Percentiles rank a stretch among this genome's conserved stretches.
phyloP scores from a whole-genome alignment of 2,113 vertebrate genomes.

The Sturnus vulgaris region DNA sequence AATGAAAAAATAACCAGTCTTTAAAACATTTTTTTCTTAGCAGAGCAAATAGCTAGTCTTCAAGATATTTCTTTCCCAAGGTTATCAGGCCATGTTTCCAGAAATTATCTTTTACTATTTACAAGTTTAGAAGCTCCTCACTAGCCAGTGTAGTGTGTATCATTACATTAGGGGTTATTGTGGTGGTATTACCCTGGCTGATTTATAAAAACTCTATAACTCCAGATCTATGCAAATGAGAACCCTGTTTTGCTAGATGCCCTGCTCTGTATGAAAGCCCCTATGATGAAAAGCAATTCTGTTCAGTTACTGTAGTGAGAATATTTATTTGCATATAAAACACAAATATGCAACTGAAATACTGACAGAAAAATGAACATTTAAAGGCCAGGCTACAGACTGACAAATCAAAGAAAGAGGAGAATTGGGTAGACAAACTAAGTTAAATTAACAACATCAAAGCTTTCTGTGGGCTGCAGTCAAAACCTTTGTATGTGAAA shows the following conservation, averaged over 20 bases:
- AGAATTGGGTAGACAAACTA: neutral
- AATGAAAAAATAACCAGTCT: neutral
- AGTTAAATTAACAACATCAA: neutral
- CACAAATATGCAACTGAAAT: neutral
- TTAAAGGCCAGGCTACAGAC: neutral
- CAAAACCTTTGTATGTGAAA: neutral
- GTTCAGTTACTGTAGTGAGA: neutral
- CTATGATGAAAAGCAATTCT: neutral
- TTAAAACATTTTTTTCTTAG: neutral
- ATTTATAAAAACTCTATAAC: neutral
- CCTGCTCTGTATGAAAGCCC: neutral
- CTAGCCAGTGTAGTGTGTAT: neutral
- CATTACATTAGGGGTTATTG: neutral
- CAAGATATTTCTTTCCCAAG: neutral
- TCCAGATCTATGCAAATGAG: neutral
- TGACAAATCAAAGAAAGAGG: neutral
- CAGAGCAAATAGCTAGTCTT: neutral
- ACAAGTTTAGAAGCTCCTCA: neutral
- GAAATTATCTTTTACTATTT: neutral
- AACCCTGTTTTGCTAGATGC: neutral
- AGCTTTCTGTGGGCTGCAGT: neutral
- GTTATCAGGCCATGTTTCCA: neutral
- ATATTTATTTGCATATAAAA: neutral
- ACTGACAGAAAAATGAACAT: neutral
- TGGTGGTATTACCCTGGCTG: fast-evolving